Conservation (phyloP, 92 coral and sea anemone species). For the Muricea muricata region DNA sequence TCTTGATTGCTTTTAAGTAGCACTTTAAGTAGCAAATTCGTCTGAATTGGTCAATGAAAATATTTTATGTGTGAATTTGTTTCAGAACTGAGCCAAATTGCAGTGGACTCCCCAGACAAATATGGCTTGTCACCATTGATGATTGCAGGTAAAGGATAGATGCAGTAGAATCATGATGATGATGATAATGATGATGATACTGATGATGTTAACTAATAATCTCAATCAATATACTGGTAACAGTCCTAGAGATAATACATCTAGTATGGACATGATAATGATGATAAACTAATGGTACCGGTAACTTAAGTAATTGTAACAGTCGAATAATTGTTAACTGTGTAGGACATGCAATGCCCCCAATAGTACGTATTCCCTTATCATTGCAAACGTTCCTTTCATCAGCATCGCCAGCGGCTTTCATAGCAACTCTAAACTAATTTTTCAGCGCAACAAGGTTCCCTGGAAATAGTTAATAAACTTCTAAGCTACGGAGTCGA, state of each 20-base stretch:
- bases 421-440: not conserved
- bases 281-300: not conserved
- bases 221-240: not conserved
- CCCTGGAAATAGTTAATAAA: slow-evolving; percentile 70
- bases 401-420: too few relatives aligned
- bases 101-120: slow-evolving; percentile 92
- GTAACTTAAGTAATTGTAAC: too few relatives aligned
- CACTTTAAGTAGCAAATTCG: too few relatives aligned
- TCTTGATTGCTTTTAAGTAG: too few relatives aligned
- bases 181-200: not conserved
- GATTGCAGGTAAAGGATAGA: slow-evolving; percentile 74
- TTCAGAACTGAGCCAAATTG: slow-evolving; percentile 83
- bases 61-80: not conserved
- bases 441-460: slow-evolving; percentile 87
- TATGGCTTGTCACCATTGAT: slow-evolving; percentile 98
- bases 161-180: not conserved
- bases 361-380: too few relatives aligned
- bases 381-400: too few relatives aligned
- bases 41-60: too few relatives aligned
- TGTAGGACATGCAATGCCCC: too few relatives aligned
- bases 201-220: not conserved
- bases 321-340: too few relatives aligned
- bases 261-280: not conserved
- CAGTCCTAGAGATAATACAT: not conserved
- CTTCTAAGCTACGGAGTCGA: slow-evolving; percentile 82